Conservation (phyloP, 1,140 invertebrate genomes). For the Zophobas atratus region DNA sequence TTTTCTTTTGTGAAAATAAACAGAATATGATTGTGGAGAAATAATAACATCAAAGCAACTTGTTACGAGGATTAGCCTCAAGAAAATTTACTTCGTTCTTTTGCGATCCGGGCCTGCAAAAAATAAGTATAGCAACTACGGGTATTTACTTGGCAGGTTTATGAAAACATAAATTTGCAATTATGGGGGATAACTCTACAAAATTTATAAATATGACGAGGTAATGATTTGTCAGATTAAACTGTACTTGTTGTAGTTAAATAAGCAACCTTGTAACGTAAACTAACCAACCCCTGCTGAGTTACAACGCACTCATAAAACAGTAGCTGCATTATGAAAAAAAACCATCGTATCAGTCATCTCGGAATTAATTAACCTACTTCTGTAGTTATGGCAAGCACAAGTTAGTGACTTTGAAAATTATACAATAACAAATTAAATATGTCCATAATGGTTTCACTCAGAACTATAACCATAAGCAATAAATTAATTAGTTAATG, state of each 20-base stretch:
- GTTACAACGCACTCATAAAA: no score
- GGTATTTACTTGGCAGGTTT: background rate
- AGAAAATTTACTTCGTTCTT: slow-evolving; percentile 2
- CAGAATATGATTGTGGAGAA: background rate
- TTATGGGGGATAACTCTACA: no score
- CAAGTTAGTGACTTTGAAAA: slow-evolving; percentile 24
- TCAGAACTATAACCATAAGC: background rate
- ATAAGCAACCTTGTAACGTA: no score
- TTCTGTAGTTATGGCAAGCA: background rate
- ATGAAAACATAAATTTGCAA: no score
- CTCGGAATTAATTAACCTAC: slow-evolving; percentile 2
- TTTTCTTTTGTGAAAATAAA: background rate
- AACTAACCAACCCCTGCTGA: no score
- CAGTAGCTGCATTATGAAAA: no score
- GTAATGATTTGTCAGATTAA: no score
- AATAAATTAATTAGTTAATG: slow-evolving; percentile 41
- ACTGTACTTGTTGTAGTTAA: no score
- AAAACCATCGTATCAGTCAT: background rate
- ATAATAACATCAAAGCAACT: slow-evolving; percentile 8
- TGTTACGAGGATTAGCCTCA: background rate
- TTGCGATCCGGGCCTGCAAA: background rate
- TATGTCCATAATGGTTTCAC: background rate
- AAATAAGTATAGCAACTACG: background rate
- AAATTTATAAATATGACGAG: no score
- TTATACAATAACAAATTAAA: slow-evolving; percentile 9